Evolutionary conservation across 1,140 invertebrate species (phyloP), one percentile per base, ranked within the genome.

Genomic region (Bradynema listronoti): DNA sequence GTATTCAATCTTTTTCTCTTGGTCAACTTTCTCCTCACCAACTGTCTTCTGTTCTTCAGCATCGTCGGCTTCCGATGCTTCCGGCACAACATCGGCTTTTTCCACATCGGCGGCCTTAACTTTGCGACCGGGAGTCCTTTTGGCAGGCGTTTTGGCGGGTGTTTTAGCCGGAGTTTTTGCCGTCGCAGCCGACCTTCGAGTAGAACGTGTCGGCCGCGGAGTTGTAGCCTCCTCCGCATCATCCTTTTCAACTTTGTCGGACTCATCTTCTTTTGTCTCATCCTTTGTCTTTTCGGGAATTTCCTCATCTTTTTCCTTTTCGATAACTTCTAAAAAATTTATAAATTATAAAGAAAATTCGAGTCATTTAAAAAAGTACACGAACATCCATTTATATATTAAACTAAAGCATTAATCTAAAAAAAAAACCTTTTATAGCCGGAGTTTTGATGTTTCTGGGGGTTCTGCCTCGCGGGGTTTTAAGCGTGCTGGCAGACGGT

Each of bases 111-210:
- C 39, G 7, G 45, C n/a, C 0, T 47, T 24, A 41, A 33, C 7
- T 36, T 6, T 36, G 14, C n/a, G 11, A 22, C n/a, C 6, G 9
- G 41, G 45, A 27, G 42, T 39, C 30, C 9, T n/a, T 24, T 62
- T 62, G 2, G 45, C 36, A 11, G 36, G 7, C 43, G 56, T 11
- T 33, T 25, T 30, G 33, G 56, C 14, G 25, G 54, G 0, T 24
- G 54, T 11, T 30, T 29, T 16, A 24, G 25, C n/a, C 54, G 46
- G 46, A 49, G 46, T 49, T 30, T 49, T 19, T 30, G n/a, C n/a
- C n/a, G n/a, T n/a, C n/a, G n/a, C n/a, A n/a, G n/a, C n/a, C n/a
- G n/a, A n/a, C n/a, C n/a, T n/a, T n/a, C n/a, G n/a, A n/a, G n/a
- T n/a, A n/a, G n/a, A n/a, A n/a, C n/a, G n/a, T n/a, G n/a, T n/a